phyloP scores from a whole-genome alignment of 2,797 vertebrate genomes.

The Lepus townsendii region DNA sequence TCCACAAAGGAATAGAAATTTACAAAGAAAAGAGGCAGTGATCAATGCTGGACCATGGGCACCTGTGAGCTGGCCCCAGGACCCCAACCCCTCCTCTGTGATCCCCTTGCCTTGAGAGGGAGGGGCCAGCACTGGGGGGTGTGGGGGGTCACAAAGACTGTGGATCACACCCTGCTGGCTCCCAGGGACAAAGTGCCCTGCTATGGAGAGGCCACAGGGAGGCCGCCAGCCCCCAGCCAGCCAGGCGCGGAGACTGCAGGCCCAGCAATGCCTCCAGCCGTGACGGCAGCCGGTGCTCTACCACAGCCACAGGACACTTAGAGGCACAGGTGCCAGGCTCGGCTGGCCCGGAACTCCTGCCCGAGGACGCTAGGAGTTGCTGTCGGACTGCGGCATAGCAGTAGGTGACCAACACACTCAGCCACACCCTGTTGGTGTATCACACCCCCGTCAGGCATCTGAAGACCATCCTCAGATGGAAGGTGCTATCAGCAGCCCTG shows the following conservation, averaged over 20 bases:
- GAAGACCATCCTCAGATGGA: background rate
- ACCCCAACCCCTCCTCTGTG: too few relatives aligned
- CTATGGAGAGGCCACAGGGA: too few relatives aligned
- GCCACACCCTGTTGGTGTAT: rapidly evolving
- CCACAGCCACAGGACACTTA: rapidly evolving
- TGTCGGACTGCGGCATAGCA: background rate
- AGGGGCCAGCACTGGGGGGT: too few relatives aligned
- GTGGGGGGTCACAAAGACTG: too few relatives aligned
- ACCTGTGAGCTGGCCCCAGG: too few relatives aligned
- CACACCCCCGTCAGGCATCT: background rate
- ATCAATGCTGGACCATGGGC: too few relatives aligned
- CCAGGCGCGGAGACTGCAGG: background rate
- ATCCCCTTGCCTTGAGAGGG: too few relatives aligned
- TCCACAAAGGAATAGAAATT: too few relatives aligned
- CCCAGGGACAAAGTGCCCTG: too few relatives aligned
- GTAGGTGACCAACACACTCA: rapidly evolving
- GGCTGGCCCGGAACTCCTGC: background rate
- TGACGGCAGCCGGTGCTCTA: rapidly evolving
- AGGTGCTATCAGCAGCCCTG: background rate
- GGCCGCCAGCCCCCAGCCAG: too few relatives aligned
- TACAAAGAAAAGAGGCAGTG: too few relatives aligned
- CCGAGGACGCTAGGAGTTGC: background rate
- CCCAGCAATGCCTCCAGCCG: background rate
- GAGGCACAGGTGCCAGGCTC: background rate
- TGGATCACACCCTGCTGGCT: too few relatives aligned